These are phyloP conservation scores for Chionodraco myersi DNA, from an alignment of 2,113 vertebrate genomes.

Conservation along the genomic window DNA sequence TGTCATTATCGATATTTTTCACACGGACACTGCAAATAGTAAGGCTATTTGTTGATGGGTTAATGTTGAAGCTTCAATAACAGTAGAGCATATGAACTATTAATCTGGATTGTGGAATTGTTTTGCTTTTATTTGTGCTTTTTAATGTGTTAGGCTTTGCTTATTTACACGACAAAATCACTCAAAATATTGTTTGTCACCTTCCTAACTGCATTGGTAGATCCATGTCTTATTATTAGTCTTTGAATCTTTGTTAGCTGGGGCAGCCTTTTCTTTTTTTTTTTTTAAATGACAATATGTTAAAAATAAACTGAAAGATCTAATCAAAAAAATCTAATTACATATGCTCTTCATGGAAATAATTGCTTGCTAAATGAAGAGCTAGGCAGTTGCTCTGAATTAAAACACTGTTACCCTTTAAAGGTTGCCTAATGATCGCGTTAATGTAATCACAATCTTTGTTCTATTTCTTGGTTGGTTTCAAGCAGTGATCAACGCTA, in stretches of 20 bases:
- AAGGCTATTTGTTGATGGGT: background rate
- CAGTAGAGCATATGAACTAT: background rate
- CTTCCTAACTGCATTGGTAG: background rate
- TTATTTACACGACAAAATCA: background rate
- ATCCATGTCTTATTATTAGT: background rate
- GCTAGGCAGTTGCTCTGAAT: background rate
- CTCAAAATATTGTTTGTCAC: background rate
- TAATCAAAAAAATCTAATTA: background rate
- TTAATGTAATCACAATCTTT: conserved; percentile 14
- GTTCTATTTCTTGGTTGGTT: background rate
- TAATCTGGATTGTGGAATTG: background rate
- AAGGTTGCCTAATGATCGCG: background rate
- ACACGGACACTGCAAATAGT: background rate
- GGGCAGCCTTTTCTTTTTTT: background rate
- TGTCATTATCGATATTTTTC: background rate
- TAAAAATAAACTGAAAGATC: background rate
- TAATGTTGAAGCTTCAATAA: background rate
- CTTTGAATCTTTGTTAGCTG: background rate
- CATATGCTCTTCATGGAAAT: background rate
- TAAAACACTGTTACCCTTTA: background rate
- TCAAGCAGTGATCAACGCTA: conserved; percentile 9
- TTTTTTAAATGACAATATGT: background rate
- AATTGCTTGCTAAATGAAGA: conserved; percentile 21
- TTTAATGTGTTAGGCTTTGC: background rate
- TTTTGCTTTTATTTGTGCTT: background rate